Evolutionary conservation across 1,140 invertebrate species (phyloP).

Genomic region (Bilobella aurantiaca): DNA sequence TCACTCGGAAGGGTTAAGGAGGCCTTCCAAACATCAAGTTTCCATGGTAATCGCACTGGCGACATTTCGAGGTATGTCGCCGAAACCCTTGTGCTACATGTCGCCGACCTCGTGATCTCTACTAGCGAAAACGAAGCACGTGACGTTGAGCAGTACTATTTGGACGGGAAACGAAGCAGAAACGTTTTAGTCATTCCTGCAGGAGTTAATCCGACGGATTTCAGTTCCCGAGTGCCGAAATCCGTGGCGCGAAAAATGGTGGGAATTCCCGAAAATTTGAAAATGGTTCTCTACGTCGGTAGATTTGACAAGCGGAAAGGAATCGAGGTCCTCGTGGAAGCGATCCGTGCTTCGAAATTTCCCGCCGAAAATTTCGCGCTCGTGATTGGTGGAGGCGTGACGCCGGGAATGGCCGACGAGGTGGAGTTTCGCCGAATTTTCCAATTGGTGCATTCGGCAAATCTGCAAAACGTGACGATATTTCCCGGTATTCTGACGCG

Average conservation of each 20-base stretch:
- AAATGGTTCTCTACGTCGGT: not conserved
- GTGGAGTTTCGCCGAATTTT: not conserved
- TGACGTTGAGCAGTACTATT: too few species aligned
- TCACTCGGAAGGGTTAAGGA: not conserved
- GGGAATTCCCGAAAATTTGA: not conserved
- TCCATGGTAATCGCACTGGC: not conserved
- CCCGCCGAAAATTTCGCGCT: not conserved
- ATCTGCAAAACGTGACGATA: not conserved
- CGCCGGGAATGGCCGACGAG: not conserved
- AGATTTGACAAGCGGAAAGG: not conserved
- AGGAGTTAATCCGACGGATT: not conserved
- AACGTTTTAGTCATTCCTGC: not conserved
- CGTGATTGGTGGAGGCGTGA: not conserved
- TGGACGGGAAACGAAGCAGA: too few species aligned
- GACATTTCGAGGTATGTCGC: not conserved
- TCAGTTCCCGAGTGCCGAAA: not conserved
- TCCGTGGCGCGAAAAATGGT: not conserved
- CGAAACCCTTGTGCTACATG: too few species aligned
- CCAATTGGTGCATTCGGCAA: not conserved
- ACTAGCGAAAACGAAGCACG: too few species aligned
- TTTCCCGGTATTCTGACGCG: not conserved
- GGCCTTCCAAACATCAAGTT: not conserved
- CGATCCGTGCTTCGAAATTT: not conserved
- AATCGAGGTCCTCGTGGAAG: not conserved
- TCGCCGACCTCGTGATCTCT: too few species aligned